A percentile compares a stretch with the other conserved stretches of the same genome.
These are phyloP conservation scores for Polyergus mexicanus DNA, from an alignment of 1,140 invertebrate genomes.

Conservation along the genomic window DNA sequence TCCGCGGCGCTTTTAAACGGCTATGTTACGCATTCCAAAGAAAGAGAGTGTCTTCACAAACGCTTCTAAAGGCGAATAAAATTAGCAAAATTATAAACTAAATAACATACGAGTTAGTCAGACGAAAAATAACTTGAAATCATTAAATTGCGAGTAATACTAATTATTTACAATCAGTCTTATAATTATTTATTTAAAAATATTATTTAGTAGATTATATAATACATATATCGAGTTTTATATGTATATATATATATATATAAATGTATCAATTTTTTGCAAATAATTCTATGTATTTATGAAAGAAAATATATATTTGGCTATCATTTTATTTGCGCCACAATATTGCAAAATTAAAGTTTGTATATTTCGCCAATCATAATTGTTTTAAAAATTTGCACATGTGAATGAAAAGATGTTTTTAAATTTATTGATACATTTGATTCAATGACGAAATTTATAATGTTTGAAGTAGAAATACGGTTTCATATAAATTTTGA, in stretches of 20 bases:
- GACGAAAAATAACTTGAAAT: slow-evolving; percentile 5
- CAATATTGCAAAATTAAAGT: neutral
- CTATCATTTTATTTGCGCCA: neutral
- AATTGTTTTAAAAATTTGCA: neutral
- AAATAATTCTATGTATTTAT: neutral
- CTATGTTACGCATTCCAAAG: slow-evolving; percentile 20
- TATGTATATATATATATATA: no score
- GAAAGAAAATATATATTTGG: neutral
- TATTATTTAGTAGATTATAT: neutral
- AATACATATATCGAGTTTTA: neutral
- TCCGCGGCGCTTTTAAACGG: slow-evolving; percentile 55
- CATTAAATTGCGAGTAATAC: neutral
- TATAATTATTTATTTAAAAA: neutral
- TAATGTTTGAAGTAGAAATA: neutral
- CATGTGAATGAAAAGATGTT: neutral
- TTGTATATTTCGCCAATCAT: neutral
- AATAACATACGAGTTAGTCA: slow-evolving; percentile 16
- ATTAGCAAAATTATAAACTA: slow-evolving; percentile 25
- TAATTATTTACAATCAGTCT: neutral
- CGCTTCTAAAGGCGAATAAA: slow-evolving; percentile 14
- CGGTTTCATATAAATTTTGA: neutral
- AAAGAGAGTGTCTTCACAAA: neutral
- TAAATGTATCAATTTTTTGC: neutral
- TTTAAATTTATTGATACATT: neutral
- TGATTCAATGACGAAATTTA: neutral